Evolutionary conservation across 2,888 invertebrate species (phyloP), one percentile per base, ranked within the genome.

Genomic region (Ennomos quercinarius): DNA sequence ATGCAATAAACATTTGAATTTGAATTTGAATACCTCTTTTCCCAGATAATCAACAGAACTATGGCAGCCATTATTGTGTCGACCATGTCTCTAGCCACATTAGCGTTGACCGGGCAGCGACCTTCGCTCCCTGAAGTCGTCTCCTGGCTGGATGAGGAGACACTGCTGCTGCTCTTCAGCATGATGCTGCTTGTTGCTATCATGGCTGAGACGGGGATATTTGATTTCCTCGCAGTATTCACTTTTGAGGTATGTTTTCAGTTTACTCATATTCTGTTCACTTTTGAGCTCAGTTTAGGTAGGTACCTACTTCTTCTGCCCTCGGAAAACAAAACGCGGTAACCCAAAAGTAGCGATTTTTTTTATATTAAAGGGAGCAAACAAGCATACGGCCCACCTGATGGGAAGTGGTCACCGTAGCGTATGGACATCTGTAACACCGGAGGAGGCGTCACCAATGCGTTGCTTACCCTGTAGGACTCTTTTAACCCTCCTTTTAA

Each of bases 121-220:
- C 97, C 97, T 0, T 94, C 95, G 0, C 93, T 96, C 84, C 88
- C 92, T 1, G 96, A 96, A 78, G 91, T 98, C 10, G 93, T 97
- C 8, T 94, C 95, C 5, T 98, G 97, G 97, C 94, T 97, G 70
- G 97, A 97, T 72, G 93, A 95, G 63, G 96, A 97, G 75, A 95
- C 96, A 0, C 80, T 97, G 1, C 89, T 96, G 4, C 79, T 97
- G 10, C 88, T 97, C 0, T 96, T 96, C 81, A 95, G 96, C 12
- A 97, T 97, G 97, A 97, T 97, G 97, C 93, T 96, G 0, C 87
- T 97, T 13, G 97, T 97, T 0, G 95, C 96, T 4, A 95, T 97
- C 59, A 93, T 97, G 55, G 95, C 97, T 0, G 97, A 97, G 78
- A 97, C 97, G 0, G 97, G 97, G 2, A 93, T 97, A 71, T 97